Conservation (phyloP, 2,113 vertebrate genomes). For the Kryptolebias marmoratus region DNA sequence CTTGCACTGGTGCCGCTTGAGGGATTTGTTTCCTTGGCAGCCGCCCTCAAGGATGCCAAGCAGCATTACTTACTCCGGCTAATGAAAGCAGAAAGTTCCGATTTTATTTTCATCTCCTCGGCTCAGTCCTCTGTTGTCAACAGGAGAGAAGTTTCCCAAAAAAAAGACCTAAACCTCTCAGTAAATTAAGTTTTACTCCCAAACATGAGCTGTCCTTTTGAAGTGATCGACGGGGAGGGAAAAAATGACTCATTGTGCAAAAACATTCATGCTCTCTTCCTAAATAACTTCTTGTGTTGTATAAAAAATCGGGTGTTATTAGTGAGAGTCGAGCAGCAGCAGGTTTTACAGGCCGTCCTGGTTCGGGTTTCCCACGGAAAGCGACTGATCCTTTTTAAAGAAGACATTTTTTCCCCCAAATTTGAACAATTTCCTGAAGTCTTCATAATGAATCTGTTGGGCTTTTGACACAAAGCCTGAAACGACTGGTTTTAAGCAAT, state of each 20-base stretch:
- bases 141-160: not conserved
- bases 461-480: too few species aligned
- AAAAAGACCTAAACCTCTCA: not conserved
- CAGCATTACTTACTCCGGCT: conserved; percentile 44
- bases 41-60: conserved; percentile 43
- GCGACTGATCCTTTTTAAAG: not conserved
- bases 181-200: not conserved
- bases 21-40: conserved; percentile 54
- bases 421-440: not conserved
- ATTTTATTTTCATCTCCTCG: conserved; percentile 37
- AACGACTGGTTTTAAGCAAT: too few species aligned
- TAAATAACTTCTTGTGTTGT: not conserved
- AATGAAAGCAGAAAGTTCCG: conserved; percentile 20
- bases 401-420: not conserved
- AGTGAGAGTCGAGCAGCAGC: not conserved
- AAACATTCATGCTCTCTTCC: not conserved
- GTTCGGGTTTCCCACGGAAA: not conserved
- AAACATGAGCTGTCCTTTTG: not conserved
- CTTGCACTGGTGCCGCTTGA: conserved; percentile 46
- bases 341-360: not conserved
- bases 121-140: not conserved
- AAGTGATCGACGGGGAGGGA: not conserved
- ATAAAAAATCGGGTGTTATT: not conserved
- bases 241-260: not conserved
- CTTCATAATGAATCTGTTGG: not conserved